phyloP scores from a whole-genome alignment of 2,888 invertebrate genomes.

The Ceriagrion tenellum region DNA sequence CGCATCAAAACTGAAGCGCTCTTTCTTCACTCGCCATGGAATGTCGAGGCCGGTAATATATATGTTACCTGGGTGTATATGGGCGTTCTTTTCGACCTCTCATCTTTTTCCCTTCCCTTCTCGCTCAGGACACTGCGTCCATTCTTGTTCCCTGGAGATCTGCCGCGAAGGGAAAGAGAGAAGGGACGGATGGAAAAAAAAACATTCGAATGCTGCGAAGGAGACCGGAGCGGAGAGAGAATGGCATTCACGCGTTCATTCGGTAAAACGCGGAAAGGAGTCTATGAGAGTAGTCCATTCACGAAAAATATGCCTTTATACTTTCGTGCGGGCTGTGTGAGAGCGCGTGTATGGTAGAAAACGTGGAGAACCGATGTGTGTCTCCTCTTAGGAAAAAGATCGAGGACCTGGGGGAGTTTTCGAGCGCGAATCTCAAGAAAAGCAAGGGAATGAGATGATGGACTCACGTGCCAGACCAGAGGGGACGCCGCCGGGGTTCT shows the following conservation, averaged over 20 bases:
- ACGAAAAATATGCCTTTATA: constrained; percentile 18
- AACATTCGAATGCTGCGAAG: background rate
- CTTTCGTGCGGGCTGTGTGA: constrained; percentile 1
- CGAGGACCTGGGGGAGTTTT: background rate
- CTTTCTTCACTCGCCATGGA: background rate
- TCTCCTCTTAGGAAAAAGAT: background rate
- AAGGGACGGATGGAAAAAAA: background rate
- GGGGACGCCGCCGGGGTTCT: background rate
- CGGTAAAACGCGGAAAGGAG: constrained; percentile 36
- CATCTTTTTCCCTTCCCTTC: background rate
- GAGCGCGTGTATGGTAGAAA: background rate
- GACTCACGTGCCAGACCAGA: background rate
- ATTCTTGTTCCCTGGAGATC: background rate
- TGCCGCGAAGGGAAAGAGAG: background rate
- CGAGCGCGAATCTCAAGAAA: background rate
- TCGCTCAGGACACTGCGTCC: background rate
- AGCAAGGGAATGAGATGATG: background rate
- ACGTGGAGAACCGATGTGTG: background rate
- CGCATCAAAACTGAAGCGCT: background rate
- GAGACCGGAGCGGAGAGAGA: background rate
- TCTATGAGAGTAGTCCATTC: constrained; percentile 51
- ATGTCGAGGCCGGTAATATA: background rate
- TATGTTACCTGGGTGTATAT: background rate
- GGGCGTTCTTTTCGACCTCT: background rate
- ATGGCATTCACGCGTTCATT: constrained; percentile 39